These are phyloP conservation scores for Bellardia bayeri DNA, from an alignment of 2,888 invertebrate species.

Conservation along the genomic window DNA sequence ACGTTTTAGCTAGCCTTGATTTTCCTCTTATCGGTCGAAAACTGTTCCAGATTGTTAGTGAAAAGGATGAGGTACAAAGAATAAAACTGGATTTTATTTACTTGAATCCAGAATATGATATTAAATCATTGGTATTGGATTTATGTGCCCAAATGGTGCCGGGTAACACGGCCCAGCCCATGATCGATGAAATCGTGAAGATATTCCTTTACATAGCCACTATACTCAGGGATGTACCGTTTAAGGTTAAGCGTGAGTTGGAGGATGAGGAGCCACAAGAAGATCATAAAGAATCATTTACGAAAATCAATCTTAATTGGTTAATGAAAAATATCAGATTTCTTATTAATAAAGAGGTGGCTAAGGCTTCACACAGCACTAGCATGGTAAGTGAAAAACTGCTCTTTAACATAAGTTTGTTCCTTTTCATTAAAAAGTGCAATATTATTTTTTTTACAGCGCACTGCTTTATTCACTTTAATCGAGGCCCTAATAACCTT, in stretches of 20 bases:
- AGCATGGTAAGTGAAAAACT: constrained; percentile 87
- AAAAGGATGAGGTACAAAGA: constrained; percentile 45
- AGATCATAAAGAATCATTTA: constrained; percentile 74
- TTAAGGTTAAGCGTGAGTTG: constrained; percentile 78
- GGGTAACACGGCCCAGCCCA: constrained; percentile 87
- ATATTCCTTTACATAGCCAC: constrained; percentile 89
- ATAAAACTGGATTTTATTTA: constrained; percentile 86
- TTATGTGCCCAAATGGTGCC: constrained; percentile 90
- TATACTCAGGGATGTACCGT: constrained; percentile 86
- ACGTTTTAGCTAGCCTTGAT: constrained; percentile 88
- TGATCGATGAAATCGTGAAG: constrained; percentile 90
- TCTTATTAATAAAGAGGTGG: constrained; percentile 91
- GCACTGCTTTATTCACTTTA: constrained; percentile 92
- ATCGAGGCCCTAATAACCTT: constrained; percentile 90
- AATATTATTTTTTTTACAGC: constrained; percentile 84
- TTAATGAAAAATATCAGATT: constrained; percentile 90
- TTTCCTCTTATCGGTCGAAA: constrained; percentile 86
- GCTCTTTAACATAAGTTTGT: not conserved
- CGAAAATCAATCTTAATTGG: constrained; percentile 89
- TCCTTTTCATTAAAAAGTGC: too few relatives aligned
- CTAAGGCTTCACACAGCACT: constrained; percentile 88
- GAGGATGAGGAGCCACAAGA: constrained; percentile 70
- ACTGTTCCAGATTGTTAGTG: constrained; percentile 75
- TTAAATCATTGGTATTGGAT: constrained; percentile 90
- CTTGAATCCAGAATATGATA: constrained; percentile 86